These are phyloP conservation scores for Cydia fagiglandana DNA, from an alignment of 1,140 invertebrate species.

Conservation along the genomic window DNA sequence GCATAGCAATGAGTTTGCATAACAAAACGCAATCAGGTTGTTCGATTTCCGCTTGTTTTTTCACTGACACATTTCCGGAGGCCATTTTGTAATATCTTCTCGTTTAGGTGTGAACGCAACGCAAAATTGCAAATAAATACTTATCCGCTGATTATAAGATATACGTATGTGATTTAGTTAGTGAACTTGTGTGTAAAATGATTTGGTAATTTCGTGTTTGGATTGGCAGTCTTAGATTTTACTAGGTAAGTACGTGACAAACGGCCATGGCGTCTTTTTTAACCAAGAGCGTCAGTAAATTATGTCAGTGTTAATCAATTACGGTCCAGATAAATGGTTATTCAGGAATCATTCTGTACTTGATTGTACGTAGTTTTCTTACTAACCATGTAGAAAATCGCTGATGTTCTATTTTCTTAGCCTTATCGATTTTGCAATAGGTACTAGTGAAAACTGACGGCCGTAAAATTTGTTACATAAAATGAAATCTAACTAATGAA, in stretches of 20 bases:
- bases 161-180: constrained; percentile 38
- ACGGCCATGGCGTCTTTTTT: not conserved
- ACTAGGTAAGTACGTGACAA: constrained; percentile 40
- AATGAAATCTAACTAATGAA: not conserved
- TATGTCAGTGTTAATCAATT: no score
- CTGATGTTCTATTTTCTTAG: not conserved
- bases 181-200: constrained; percentile 42
- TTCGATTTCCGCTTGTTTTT: constrained; percentile 23
- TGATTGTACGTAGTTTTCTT: not conserved
- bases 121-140: not conserved
- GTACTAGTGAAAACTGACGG: not conserved
- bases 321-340: not conserved
- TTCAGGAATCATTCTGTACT: not conserved
- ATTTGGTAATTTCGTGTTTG: constrained; percentile 34
- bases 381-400: not conserved
- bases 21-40: constrained; percentile 5
- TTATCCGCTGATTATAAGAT: constrained; percentile 3
- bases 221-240: constrained; percentile 33
- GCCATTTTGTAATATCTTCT: constrained; percentile 24
- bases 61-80: constrained; percentile 21
- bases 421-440: constrained; percentile 6
- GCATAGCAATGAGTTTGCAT: not conserved
- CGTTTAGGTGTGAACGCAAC: constrained; percentile 2
- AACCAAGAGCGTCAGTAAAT: not conserved
- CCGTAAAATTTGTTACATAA: not conserved